Evolutionary conservation across 2,113 vertebrate species (phyloP).

Genomic region (Pangasianodon hypophthalmus): DNA sequence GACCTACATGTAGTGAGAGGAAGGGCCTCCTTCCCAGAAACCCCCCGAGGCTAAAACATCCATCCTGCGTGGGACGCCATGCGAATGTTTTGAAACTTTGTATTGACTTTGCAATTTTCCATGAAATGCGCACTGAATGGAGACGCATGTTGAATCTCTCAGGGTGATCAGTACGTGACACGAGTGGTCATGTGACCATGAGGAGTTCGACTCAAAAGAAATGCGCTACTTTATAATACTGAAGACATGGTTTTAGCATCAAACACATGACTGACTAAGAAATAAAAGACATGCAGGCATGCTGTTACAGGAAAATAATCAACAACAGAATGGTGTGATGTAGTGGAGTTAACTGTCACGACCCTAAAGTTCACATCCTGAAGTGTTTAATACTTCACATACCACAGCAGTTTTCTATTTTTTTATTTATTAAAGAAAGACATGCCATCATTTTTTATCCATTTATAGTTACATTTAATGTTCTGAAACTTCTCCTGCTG

Average conservation of each 20-base stretch:
- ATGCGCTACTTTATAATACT: neutral
- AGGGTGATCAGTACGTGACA: neutral
- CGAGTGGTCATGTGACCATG: neutral
- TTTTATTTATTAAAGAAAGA: neutral
- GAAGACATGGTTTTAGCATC: neutral
- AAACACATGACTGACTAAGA: neutral
- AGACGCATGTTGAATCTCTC: constrained; percentile 17
- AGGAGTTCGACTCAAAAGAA: neutral
- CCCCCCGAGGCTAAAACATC: constrained; percentile 45
- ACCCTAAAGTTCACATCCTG: too few species aligned
- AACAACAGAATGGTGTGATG: neutral
- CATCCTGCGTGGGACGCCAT: constrained; percentile 39
- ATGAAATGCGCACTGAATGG: constrained; percentile 24
- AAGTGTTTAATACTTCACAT: neutral
- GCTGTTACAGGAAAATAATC: neutral
- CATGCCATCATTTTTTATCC: neutral
- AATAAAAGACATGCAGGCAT: neutral
- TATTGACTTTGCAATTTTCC: constrained; percentile 37
- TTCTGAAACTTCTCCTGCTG: neutral
- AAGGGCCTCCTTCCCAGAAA: constrained; percentile 71
- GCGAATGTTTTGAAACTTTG: neutral
- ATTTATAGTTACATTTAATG: neutral
- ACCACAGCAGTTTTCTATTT: neutral
- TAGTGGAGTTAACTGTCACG: neutral
- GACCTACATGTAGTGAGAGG: constrained; percentile 68